Evolutionary conservation across 2,888 invertebrate genomes (phyloP).

Genomic region (Pedicia rivosa): DNA sequence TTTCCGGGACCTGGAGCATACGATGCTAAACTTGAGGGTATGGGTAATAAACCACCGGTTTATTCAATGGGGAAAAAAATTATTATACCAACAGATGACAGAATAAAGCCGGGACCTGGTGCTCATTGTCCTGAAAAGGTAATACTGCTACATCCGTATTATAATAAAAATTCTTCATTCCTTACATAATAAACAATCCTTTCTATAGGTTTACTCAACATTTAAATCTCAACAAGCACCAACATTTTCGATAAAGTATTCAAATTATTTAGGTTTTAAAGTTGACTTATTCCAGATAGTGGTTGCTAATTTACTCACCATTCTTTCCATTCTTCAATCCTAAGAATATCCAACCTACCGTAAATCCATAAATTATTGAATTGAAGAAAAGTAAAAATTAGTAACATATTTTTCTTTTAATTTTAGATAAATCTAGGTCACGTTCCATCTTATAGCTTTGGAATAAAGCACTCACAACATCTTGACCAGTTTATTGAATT

Average conservation of each 20-base stretch:
- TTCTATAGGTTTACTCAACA: neutral
- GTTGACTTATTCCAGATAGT: no score
- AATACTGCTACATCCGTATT: conserved; percentile 12
- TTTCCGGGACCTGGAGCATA: conserved; percentile 70
- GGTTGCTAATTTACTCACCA: no score
- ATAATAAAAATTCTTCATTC: neutral
- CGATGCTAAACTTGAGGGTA: conserved; percentile 42
- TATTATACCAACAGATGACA: conserved; percentile 59
- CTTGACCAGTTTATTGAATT: conserved; percentile 34
- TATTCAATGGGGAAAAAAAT: conserved; percentile 77
- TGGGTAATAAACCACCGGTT: conserved; percentile 48
- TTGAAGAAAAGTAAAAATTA: neutral
- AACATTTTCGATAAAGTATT: conserved; percentile 3
- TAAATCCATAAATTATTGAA: neutral
- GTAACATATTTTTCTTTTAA: neutral
- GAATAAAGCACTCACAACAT: conserved; percentile 74
- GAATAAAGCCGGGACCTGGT: conserved; percentile 70
- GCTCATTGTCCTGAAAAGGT: conserved; percentile 92
- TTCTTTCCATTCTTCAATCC: neutral
- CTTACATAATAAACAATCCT: neutral
- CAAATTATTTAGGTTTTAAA: neutral
- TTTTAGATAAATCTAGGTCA: conserved; percentile 43
- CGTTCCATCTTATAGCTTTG: conserved; percentile 59
- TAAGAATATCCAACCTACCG: neutral
- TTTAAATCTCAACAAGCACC: conserved; percentile 1